Base-by-base conservation (phyloP, 2,888 invertebrate genomes). In the Caradrina kadenii region DNA sequence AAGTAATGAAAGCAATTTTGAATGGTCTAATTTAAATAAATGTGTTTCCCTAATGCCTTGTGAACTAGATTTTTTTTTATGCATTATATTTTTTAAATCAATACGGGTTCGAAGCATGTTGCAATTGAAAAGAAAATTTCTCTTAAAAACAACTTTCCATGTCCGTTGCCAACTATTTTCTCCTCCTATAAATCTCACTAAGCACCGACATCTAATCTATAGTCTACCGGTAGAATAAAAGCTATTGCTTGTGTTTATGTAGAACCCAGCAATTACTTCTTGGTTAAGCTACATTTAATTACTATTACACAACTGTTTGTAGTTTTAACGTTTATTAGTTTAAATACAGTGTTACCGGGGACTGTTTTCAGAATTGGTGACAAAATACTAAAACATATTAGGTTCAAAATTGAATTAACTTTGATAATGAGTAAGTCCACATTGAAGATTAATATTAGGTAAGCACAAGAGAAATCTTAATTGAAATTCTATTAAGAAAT, bases 181-280 rank as follows among this genome's bases (percentile, higher is more conserved):
- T 81, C 69, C 72, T 73, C 74, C 85, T 82, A 90, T 92, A 92
- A 92, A 92, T 92, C 90, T 91, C 74, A 80, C 83, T 86, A 87
- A 88, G 85, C 83, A 84, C 86, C 80, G 86, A 86, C 87, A 81
- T 81, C 84, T 91, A 91, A 91, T 91, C 88, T 90, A 89, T 88
- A 85, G 84, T 87, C 85, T 71, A 79, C 79, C 74, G 82, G 85
- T 79, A 83, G 80, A 82, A 85, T 86, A 87, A 85, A 82, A 82
- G 81, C 81, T 79, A 79, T 79, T 63, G 71, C 76, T 73, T 71
- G 80, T 81, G 81, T 87, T 87, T 86, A 80, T 85, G 80, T 83
- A 82, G 84, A 80, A 69, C 80, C 78, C 76, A 76, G 86, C 87
- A 88, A 89, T 90, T 89, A 89, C 83, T 86, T 80, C 82, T 84